Base-by-base conservation (phyloP, 1,140 invertebrate genomes). In the Cataglyphis hispanica region DNA sequence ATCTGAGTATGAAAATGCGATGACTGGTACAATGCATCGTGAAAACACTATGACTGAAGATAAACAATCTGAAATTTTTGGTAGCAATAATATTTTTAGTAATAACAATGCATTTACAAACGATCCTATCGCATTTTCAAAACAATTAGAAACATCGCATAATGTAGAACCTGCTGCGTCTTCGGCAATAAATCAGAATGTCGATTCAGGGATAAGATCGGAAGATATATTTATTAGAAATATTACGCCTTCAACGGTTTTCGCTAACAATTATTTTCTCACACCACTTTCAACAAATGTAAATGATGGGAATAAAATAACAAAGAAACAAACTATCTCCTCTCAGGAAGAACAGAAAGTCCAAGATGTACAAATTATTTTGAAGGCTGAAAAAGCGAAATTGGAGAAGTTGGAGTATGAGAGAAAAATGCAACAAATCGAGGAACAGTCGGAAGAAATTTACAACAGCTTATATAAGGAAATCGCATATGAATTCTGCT, bases 401-500 rank as follows among this genome's bases (percentile, higher is more conserved):
- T 74, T 69, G 63, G 87, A 90, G 89, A 89, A 89, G 25, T n/a
- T 81, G 89, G 93, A 91, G 87, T 88, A 94, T 77, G 81, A 94
- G 77, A 94, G 91, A 76, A 94, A 89, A 83, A 86, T 87, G n/a
- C 84, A 90, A 27, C 46, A 90, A 19, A 85, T 94, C 10, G 89
- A 92, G 0, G 61, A 92, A 85, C 66, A 91, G 37, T 86, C 92
- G 13, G 92, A 92, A 63, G 63, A 94, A 60, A 94, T 95, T 81
- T 94, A 91, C 16, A 92, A 95, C 2, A 87, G 91, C 22, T 34
- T 94, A 3, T 84, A 95, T 67, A 25, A 69, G 58, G 94, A 96
- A 86, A 86, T 95, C 1, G 91, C 93, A 10, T 77, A 93, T 16
- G 92, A 96, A 84, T 91, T 92, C 19, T 94, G 95, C 34, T 88